These are phyloP conservation scores for Ectemnius lituratus DNA, from an alignment of 2,888 invertebrate species.

Conservation along the genomic window DNA sequence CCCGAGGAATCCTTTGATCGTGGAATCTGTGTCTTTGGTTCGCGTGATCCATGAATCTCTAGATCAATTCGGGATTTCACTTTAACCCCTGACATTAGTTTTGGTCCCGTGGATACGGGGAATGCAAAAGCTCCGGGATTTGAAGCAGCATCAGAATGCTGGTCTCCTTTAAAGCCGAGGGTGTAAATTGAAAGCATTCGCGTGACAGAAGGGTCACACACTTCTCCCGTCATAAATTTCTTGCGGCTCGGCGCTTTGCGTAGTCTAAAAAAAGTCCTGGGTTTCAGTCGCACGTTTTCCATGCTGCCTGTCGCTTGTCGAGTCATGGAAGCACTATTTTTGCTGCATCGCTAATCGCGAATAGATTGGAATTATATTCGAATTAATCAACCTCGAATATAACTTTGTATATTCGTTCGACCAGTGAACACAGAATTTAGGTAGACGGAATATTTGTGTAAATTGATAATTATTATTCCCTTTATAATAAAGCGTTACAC, in stretches of 20 bases:
- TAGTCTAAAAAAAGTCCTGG: neutral
- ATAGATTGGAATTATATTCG: neutral
- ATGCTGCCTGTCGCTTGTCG: neutral
- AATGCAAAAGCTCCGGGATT: too few relatives aligned
- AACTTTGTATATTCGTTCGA: neutral
- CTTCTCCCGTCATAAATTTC: conserved; percentile 7
- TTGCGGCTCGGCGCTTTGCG: neutral
- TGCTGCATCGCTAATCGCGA: neutral
- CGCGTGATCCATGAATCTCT: too few relatives aligned
- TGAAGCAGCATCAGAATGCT: too few relatives aligned
- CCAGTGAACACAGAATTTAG: neutral
- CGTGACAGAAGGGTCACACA: conserved; percentile 4
- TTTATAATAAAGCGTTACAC: too few relatives aligned
- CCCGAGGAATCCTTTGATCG: too few relatives aligned
- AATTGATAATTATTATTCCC: too few relatives aligned
- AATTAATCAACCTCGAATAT: neutral
- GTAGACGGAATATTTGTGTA: too few relatives aligned
- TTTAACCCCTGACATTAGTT: too few relatives aligned
- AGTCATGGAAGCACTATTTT: neutral
- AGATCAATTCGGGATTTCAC: too few relatives aligned
- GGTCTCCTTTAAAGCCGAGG: neutral
- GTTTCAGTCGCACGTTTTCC: neutral
- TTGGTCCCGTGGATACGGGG: too few relatives aligned
- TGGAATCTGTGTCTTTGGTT: too few relatives aligned
- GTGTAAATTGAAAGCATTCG: conserved; percentile 7